A percentile compares a stretch with the other conserved stretches of the same genome.
Conservation (phyloP, 2,113 vertebrate species). For the Bos indicus region DNA sequence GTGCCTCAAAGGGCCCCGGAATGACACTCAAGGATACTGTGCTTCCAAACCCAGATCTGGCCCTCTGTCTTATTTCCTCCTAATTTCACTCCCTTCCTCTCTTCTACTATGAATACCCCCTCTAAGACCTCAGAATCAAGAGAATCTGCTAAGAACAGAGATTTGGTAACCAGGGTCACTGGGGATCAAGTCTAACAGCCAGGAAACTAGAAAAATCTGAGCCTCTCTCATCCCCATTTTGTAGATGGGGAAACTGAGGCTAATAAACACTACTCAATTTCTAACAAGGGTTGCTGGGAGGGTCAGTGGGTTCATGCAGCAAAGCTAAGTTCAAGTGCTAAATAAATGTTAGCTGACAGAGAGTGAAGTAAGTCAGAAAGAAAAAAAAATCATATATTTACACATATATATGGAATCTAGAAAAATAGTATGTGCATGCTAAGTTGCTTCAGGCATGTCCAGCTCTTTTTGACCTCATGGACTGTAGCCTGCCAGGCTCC, state of each 20-base stretch:
- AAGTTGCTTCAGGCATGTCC: neutral
- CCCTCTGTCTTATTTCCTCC: neutral
- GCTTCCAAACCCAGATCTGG: neutral
- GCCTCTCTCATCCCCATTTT: neutral
- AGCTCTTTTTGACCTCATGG: neutral
- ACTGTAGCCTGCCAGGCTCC: neutral
- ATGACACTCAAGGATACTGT: neutral
- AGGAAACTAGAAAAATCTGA: neutral
- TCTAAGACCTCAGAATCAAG: neutral
- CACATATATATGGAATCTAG: neutral
- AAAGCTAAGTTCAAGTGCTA: neutral
- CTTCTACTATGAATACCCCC: neutral
- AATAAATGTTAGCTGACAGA: neutral
- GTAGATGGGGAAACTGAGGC: neutral
- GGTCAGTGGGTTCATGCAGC: fast-evolving
- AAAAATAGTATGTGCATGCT: neutral
- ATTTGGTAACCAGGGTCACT: neutral
- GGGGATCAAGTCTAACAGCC: neutral
- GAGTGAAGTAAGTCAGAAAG: neutral
- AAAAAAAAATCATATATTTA: neutral
- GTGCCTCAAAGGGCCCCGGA: neutral
- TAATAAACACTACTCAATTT: neutral
- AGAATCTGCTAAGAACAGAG: neutral
- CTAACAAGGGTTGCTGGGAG: neutral
- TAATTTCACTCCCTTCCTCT: neutral